Evolutionary conservation across 53 echinoderm and acorn worm species (phyloP), one percentile per base, ranked within the genome.

Genomic region (Holothuria leucospilota): DNA sequence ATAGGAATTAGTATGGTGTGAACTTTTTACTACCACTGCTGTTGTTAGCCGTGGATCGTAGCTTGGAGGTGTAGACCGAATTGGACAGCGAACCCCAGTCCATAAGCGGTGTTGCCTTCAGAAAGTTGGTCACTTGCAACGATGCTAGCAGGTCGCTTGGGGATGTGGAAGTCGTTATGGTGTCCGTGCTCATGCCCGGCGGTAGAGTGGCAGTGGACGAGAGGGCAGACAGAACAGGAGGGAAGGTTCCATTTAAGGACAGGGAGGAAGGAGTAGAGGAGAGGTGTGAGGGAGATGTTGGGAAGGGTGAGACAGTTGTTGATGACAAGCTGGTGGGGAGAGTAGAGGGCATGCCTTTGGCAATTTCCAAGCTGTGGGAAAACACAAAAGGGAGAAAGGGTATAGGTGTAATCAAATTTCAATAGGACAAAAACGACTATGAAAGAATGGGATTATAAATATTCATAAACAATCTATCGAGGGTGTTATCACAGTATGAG

Each of bases 311-410:
- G 86, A 94, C 90, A 81, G 96, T 90, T 88, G 94, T 90, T 88
- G 94, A 94, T 87, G 94, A 89, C 91, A 91, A 91, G 89, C 94
- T 91, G 89, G 94, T 90, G 90, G 92, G 95, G 92, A 95, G 91
- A 85, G 92, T 95, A 90, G 99, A 93, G 99, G 95, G 92, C 93
- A 93, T 94, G 92, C 95, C 93, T 94, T 98, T 99, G 89, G 99
- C 99, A 89, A 94, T 90, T 90, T 99, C 99, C 89, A 99, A 93
- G 93, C 99, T 99, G 99, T 95, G 92, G 90, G 90, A 94, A 94
- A 94, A 92, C 73, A 86, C 80, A 83, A 83, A 83, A 83, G 84
- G 84, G 84, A 83, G 51, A 83, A 66, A 49, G 84, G 84, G 84
- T 83, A 83, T 25, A 66, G 84, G 67, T 64, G 84, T 66, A 81